A percentile compares a stretch with the other conserved stretches of the same genome.
These are phyloP conservation scores for Agrochola litura DNA, from an alignment of 2,888 invertebrate genomes.

Conservation along the genomic window DNA sequence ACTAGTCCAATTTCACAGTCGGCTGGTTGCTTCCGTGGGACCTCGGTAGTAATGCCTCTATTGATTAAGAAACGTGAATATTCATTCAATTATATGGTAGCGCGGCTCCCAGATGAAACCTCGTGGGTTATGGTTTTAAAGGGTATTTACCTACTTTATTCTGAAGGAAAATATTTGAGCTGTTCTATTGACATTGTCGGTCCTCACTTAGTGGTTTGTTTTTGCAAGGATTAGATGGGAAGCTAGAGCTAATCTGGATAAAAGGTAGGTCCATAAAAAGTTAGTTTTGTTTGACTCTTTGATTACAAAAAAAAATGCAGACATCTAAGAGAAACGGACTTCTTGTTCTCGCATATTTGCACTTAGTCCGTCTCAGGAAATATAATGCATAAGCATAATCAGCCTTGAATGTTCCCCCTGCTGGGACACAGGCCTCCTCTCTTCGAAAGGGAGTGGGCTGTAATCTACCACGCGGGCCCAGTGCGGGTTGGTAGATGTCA, in stretches of 20 bases:
- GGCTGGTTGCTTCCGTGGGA: constrained; percentile 85
- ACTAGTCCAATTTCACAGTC: constrained; percentile 89
- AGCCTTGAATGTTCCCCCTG: no score
- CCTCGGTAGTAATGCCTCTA: constrained; percentile 86
- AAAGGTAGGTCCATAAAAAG: constrained; percentile 11
- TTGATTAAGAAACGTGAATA: constrained; percentile 90
- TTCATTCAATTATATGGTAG: constrained; percentile 89
- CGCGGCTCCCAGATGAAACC: constrained; percentile 83
- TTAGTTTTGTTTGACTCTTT: background rate
- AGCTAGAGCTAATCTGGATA: constrained; percentile 29
- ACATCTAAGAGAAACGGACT: background rate
- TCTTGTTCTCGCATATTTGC: background rate
- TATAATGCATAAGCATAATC: background rate
- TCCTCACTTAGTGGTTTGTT: constrained; percentile 47
- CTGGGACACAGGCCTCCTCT: no score
- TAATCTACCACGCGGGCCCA: no score
- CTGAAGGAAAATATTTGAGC: constrained; percentile 60
- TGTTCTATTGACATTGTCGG: constrained; percentile 48
- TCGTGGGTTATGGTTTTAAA: constrained; percentile 76
- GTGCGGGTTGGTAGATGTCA: no score
- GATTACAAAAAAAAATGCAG: background rate
- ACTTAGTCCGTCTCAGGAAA: background rate
- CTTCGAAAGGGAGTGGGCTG: no score
- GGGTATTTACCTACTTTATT: constrained; percentile 65
- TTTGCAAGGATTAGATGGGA: constrained; percentile 27